Percentiles rank a stretch among this genome's conserved stretches.
These are phyloP conservation scores for Lutraria rhynchaena DNA, from an alignment of 1,140 invertebrate genomes.

Conservation along the genomic window DNA sequence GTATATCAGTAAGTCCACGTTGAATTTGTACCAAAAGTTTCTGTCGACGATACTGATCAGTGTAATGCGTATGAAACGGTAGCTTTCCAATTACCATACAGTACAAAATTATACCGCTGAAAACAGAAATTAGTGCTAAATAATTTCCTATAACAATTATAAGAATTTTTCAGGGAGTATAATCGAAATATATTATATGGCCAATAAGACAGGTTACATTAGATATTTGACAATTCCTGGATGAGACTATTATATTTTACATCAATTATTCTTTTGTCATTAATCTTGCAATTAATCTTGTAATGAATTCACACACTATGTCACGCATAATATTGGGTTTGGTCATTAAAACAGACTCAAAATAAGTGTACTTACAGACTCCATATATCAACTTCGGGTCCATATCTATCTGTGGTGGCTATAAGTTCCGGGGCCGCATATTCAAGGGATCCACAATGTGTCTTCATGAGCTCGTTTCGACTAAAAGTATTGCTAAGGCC, in stretches of 20 bases:
- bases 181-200: too few species aligned
- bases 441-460: conserved; percentile 89
- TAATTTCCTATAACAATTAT: too few species aligned
- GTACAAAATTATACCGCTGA: conserved; percentile 87
- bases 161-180: too few species aligned
- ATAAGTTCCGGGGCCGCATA: conserved; percentile 90
- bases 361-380: conserved; percentile 88
- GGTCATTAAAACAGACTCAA: too few species aligned
- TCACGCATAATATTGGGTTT: too few species aligned
- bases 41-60: conserved; percentile 83
- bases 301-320: too few species aligned
- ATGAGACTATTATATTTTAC: too few species aligned
- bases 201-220: too few species aligned
- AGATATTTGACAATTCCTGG: too few species aligned
- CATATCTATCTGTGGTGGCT: conserved; percentile 85
- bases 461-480: conserved; percentile 85
- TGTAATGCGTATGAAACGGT: conserved; percentile 85
- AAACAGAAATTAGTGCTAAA: conserved; percentile 52
- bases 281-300: too few species aligned
- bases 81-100: conserved; percentile 87
- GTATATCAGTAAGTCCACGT: conserved; percentile 83
- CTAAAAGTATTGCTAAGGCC: conserved; percentile 87
- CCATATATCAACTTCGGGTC: conserved; percentile 90
- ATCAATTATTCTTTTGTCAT: too few species aligned
- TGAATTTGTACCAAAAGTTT: conserved; percentile 86